A percentile compares a stretch with the other conserved stretches of the same genome.
phyloP scores from a whole-genome alignment of 37 sponge, comb jelly and placozoan species.

The Halichondria panicea region DNA sequence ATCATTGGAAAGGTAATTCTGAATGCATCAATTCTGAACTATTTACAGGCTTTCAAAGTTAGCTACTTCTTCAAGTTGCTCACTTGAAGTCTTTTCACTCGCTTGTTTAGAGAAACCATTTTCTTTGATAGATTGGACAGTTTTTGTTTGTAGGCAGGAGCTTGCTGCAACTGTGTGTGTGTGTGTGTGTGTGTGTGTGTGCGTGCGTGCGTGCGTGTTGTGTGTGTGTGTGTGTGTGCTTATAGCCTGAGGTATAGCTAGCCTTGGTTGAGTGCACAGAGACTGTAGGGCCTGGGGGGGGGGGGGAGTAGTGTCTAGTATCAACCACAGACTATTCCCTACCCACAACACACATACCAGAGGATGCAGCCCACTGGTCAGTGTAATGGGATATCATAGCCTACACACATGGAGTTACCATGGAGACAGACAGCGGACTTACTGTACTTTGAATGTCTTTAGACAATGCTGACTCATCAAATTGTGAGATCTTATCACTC shows the following conservation, averaged over 20 bases:
- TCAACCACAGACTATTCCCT: slow-evolving; percentile 23
- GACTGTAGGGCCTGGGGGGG: background rate
- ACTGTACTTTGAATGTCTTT: slow-evolving; percentile 43
- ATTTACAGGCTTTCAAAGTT: too few relatives aligned
- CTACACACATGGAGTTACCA: background rate
- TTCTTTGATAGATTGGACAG: slow-evolving; percentile 8
- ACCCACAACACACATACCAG: slow-evolving; percentile 17
- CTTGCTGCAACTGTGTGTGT: slow-evolving; percentile 40
- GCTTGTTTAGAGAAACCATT: slow-evolving; percentile 36
- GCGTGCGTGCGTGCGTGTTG: background rate
- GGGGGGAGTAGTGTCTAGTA: background rate
- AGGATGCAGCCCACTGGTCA: background rate
- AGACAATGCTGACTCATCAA: slow-evolving; percentile 22
- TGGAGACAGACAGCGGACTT: background rate
- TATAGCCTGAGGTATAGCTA: too few relatives aligned
- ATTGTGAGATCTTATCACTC: slow-evolving; percentile 23
- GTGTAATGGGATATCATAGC: background rate
- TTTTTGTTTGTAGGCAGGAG: slow-evolving; percentile 47
- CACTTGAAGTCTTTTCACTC: slow-evolving; percentile 53
- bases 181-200: background rate
- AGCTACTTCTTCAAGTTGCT: too few relatives aligned
- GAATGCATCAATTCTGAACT: too few relatives aligned
- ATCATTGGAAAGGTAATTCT: too few relatives aligned
- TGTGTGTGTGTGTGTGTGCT: background rate
- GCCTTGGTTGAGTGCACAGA: background rate